Base-by-base conservation (phyloP, 2,113 vertebrate genomes). In the Thunnus maccoyii region DNA sequence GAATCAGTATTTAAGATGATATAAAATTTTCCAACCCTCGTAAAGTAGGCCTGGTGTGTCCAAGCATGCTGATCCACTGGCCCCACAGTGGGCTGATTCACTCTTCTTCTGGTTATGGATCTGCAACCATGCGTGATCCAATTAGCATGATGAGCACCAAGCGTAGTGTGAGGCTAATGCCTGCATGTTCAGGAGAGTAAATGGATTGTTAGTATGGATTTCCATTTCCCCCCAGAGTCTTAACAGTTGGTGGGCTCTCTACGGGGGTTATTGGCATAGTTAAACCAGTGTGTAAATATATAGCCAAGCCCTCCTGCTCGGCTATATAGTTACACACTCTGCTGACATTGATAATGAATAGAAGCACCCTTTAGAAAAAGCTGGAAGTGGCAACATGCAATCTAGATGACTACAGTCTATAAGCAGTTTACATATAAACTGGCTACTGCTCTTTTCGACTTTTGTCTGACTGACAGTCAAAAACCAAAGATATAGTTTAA, bases 201-300 rank as follows among this genome's bases (percentile, higher is more conserved):
- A 90, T 90, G 71, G 90, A 88, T 93, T 89, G 90, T 92, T 90
- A 79, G 82, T 88, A 91, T 93, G 81, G 90, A 93, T 92, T 90
- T 82, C 68, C 75, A 81, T 65, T 71, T 88, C 36, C 84, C 89
- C 73, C 62, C 55, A 0, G 84, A 84, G 88, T 65, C 74, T 63
- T 55, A 74, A 63, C 72, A 36, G 76, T 88, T 61, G 72, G 75
- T 77, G 83, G 76, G 85, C 89, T 87, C 75, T 85, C 80, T 57
- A 32, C 74, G 62, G 73, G 74, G 71, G 78, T 84, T 90, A 92
- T 89, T 86, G 86, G 81, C 83, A 60, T 83, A 75, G 66, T 88
- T 91, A 77, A 92, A 88, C 69, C 78, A 14, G 16, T 72, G 72
- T 89, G 68, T 86, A 85, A 85, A 78, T 50, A 22, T 78, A 87